These are phyloP conservation scores for Ameiurus melas DNA, from an alignment of 2,113 vertebrate genomes.

Conservation along the genomic window DNA sequence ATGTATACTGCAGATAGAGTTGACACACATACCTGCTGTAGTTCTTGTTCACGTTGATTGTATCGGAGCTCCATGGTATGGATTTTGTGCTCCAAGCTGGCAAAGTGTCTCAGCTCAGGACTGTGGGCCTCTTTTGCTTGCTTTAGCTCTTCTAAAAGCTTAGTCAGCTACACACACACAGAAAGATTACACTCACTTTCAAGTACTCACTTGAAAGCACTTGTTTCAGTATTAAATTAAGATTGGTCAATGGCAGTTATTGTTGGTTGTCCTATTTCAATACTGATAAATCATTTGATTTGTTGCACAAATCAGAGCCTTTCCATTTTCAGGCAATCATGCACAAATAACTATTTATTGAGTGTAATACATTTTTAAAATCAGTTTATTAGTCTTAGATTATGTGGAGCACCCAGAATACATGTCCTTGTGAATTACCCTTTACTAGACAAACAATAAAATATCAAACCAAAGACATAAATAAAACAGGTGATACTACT, in stretches of 20 bases:
- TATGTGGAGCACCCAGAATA: background rate
- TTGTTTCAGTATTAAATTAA: background rate
- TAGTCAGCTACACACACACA: conserved; percentile 73
- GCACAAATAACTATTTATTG: background rate
- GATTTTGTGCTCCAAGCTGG: conserved; percentile 84
- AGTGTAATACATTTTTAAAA: background rate
- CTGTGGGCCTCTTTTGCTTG: conserved; percentile 85
- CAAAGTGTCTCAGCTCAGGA: conserved; percentile 85
- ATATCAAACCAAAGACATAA: background rate
- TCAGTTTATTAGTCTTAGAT: background rate
- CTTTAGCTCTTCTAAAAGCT: conserved; percentile 83
- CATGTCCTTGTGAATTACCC: background rate
- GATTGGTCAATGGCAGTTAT: background rate
- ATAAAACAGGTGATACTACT: background rate
- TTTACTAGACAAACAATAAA: background rate
- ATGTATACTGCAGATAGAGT: background rate
- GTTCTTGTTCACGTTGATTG: conserved; percentile 81
- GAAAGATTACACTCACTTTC: background rate
- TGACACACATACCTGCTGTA: conserved; percentile 77
- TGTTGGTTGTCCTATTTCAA: background rate
- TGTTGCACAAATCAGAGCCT: background rate
- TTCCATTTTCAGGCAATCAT: background rate
- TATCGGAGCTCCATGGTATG: conserved; percentile 82
- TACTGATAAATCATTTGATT: background rate
- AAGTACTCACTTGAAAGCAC: background rate